phyloP scores from a whole-genome alignment of 2,113 vertebrate species.

The Mandrillus leucophaeus region DNA sequence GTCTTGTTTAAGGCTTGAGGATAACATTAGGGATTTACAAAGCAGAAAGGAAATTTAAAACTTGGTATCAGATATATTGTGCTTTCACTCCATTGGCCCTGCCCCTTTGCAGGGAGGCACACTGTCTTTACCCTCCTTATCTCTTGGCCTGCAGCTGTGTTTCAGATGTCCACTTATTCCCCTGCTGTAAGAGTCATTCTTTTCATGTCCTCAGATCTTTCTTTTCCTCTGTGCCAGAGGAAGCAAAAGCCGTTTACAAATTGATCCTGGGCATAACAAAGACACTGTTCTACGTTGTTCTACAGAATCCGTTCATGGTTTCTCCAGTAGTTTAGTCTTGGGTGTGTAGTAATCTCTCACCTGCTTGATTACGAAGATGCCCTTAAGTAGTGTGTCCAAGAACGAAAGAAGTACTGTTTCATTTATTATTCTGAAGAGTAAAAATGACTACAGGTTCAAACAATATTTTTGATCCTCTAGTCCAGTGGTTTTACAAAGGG shows the following conservation, averaged over 20 bases:
- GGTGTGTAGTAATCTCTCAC: background rate
- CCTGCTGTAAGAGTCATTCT: background rate
- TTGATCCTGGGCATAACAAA: background rate
- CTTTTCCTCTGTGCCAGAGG: background rate
- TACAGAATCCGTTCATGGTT: background rate
- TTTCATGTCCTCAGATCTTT: background rate
- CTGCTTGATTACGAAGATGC: background rate
- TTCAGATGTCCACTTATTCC: background rate
- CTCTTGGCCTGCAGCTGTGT: background rate
- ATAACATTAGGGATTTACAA: background rate
- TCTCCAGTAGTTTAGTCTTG: background rate
- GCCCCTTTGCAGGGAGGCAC: background rate
- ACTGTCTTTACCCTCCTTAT: background rate
- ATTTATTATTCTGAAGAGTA: background rate
- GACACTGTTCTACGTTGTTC: background rate
- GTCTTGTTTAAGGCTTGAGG: background rate
- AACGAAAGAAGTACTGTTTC: background rate
- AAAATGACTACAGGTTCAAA: background rate
- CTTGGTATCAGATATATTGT: background rate
- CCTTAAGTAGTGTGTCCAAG: background rate
- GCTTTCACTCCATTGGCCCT: background rate
- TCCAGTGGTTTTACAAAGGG: background rate
- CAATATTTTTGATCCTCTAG: background rate
- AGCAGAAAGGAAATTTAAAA: conserved; percentile 20
- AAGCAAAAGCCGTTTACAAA: background rate